phyloP scores from a whole-genome alignment of 92 coral and sea anemone genomes.

The Phymanthus crucifer region DNA sequence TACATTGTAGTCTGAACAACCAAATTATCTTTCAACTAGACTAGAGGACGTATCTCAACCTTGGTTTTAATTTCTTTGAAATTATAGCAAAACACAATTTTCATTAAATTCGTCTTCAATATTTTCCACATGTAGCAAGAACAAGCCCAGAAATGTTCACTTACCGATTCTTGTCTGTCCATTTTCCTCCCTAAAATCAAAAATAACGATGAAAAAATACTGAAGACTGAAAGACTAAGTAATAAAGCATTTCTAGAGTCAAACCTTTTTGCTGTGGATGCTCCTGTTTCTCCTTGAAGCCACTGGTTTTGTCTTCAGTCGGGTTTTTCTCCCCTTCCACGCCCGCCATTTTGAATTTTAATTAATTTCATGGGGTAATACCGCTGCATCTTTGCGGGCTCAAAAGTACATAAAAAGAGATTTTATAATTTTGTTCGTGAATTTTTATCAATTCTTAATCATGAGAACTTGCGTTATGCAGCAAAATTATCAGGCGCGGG shows the following conservation, averaged over 20 bases:
- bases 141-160: neutral
- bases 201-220: neutral
- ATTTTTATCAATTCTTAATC: too few relatives aligned
- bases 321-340: slow-evolving; percentile 11
- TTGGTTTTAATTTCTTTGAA: neutral
- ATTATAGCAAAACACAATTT: neutral
- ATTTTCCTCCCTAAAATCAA: neutral
- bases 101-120: neutral
- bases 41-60: too few relatives aligned
- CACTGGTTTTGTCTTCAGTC: neutral
- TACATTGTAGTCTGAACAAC: too few relatives aligned
- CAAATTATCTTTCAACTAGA: too few relatives aligned
- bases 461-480: too few relatives aligned
- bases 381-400: slow-evolving; percentile 4
- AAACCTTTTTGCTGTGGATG: slow-evolving; percentile 11
- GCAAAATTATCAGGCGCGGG: too few relatives aligned
- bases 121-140: neutral
- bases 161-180: neutral
- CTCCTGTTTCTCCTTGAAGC: slow-evolving; percentile 7
- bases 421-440: too few relatives aligned
- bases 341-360: slow-evolving; percentile 53
- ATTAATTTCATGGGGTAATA: neutral
- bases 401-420: neutral
- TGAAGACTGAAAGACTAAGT: neutral
- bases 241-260: neutral